phyloP scores from a whole-genome alignment of 2,797 vertebrate species.

The Semotilus atromaculatus region DNA sequence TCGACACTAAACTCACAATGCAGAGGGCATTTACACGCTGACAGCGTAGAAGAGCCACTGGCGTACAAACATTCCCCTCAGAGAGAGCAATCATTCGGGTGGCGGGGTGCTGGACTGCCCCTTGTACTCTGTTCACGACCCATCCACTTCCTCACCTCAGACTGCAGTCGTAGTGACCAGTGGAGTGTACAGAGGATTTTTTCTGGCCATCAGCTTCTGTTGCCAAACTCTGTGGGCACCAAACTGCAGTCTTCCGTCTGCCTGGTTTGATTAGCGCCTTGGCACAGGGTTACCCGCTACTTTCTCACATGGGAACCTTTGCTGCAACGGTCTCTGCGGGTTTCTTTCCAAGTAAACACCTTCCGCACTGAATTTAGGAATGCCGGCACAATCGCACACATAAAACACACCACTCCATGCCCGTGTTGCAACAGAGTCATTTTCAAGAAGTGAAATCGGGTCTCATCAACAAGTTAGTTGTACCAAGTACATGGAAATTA shows the following conservation, averaged over 20 bases:
- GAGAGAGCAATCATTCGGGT: slow-evolving; percentile 15
- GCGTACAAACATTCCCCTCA: not conserved
- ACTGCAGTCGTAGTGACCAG: slow-evolving; percentile 36
- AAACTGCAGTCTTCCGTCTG: slow-evolving; percentile 52
- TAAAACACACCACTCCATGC: slow-evolving; percentile 25
- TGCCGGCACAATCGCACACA: not conserved
- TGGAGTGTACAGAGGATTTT: slow-evolving; percentile 43
- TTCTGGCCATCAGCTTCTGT: slow-evolving; percentile 28
- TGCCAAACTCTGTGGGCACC: slow-evolving; percentile 53
- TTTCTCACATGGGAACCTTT: slow-evolving; percentile 52
- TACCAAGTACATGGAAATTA: not conserved
- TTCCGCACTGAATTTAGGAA: not conserved
- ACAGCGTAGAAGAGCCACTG: not conserved
- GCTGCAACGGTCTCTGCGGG: slow-evolving; percentile 38
- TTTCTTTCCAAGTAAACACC: slow-evolving; percentile 28
- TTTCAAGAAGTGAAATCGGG: not conserved
- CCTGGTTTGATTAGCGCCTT: slow-evolving; percentile 60
- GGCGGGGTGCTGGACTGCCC: slow-evolving; percentile 17
- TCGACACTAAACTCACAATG: slow-evolving; percentile 17
- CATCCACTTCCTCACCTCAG: slow-evolving; percentile 21
- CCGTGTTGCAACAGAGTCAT: not conserved
- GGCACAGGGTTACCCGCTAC: slow-evolving; percentile 42
- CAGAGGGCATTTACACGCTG: slow-evolving; percentile 9
- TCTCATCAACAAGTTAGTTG: not conserved
- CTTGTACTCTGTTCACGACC: slow-evolving; percentile 1